Percentiles rank a stretch among this genome's conserved stretches.
Evolutionary conservation across 2,888 invertebrate genomes (phyloP).

Genomic region (Dromius quadrimaculatus): DNA sequence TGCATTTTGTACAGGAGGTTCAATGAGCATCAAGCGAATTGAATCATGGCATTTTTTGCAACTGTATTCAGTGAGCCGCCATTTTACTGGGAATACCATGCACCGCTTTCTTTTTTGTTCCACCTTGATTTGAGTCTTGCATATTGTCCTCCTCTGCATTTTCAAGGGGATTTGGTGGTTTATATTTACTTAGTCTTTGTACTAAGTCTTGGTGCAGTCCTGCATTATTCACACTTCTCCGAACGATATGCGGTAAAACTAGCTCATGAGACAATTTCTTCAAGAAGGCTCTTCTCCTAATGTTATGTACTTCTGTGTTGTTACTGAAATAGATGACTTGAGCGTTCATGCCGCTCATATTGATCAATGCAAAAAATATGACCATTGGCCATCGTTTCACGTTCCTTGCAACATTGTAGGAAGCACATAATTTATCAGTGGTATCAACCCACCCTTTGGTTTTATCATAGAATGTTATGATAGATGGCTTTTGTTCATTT

Average conservation of each 20-base stretch:
- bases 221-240: background rate
- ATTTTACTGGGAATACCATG: background rate
- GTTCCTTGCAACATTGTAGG: conserved; percentile 11
- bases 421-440: conserved; percentile 5
- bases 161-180: background rate
- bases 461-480: conserved; percentile 8
- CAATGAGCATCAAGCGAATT: background rate
- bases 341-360: background rate
- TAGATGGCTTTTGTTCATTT: conserved; percentile 3
- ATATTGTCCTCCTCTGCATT: background rate
- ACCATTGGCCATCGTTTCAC: conserved; percentile 5
- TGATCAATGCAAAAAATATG: conserved; percentile 1
- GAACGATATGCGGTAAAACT: background rate
- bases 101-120: conserved; percentile 5
- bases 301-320: background rate
- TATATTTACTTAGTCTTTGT: background rate
- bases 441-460: conserved; percentile 9
- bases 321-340: background rate
- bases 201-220: background rate
- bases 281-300: background rate
- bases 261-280: background rate
- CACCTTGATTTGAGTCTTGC: conserved; percentile 8
- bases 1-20: conserved; percentile 2
- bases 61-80: background rate
- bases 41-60: background rate